Percentiles rank a stretch among this genome's conserved stretches.
Evolutionary conservation across 2,113 vertebrate genomes (phyloP).

Genomic region (Scytalopus superciliaris): DNA sequence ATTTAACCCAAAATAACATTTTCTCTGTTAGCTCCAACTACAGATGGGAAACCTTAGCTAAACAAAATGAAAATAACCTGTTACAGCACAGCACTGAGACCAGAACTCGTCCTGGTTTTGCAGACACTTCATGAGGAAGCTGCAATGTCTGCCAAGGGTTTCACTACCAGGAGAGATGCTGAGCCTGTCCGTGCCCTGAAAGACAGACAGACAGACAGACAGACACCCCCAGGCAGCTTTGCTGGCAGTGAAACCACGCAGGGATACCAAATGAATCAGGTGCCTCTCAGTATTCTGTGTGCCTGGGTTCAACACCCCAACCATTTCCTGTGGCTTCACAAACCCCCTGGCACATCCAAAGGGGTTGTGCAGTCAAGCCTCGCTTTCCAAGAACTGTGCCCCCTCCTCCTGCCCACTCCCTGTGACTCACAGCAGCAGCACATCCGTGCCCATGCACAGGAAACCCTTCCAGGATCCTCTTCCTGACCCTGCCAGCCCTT

Average conservation of each 20-base stretch:
- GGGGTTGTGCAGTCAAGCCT: rapidly evolving
- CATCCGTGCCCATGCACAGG: background rate
- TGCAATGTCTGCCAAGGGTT: background rate
- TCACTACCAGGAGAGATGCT: background rate
- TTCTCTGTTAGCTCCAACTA: background rate
- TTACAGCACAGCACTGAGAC: background rate
- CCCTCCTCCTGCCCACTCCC: background rate
- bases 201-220: background rate
- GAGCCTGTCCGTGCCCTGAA: rapidly evolving
- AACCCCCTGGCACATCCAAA: rapidly evolving
- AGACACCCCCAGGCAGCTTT: background rate
- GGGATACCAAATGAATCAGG: background rate
- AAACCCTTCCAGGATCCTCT: background rate
- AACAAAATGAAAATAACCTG: background rate
- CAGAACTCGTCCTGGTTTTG: background rate
- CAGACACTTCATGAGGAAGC: background rate
- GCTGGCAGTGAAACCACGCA: too few species aligned
- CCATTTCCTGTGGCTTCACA: background rate
- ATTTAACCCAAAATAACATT: background rate
- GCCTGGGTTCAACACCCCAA: background rate
- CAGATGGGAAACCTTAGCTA: background rate
- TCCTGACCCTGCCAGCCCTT: background rate
- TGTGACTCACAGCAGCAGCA: background rate
- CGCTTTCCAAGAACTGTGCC: background rate
- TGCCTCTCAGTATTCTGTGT: background rate